These are phyloP conservation scores for Pontoporia blainvillei DNA, from an alignment of 2,113 vertebrate species.

Conservation along the genomic window DNA sequence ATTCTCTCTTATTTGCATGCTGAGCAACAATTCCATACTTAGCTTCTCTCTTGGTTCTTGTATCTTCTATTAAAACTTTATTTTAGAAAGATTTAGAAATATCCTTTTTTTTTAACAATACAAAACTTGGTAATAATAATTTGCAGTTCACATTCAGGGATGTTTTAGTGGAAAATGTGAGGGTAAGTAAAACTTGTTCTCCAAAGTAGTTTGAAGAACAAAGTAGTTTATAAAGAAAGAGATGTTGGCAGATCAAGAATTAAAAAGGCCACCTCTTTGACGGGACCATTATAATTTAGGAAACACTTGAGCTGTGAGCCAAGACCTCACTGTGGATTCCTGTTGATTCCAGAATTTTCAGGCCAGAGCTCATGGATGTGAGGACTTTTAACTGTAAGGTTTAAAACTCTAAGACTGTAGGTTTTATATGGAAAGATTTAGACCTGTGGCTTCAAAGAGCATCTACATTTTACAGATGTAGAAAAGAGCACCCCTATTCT, in stretches of 20 bases:
- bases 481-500: background rate
- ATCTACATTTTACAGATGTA: no score
- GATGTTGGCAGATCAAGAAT: background rate
- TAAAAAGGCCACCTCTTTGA: background rate
- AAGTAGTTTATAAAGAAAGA: background rate
- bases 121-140: background rate
- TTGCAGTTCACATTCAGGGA: background rate
- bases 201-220: background rate
- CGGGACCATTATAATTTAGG: background rate
- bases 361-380: background rate
- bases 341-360: background rate
- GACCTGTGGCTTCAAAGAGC: background rate
- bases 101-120: no score
- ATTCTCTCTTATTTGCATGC: background rate
- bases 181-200: background rate
- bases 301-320: background rate
- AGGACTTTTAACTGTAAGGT: background rate
- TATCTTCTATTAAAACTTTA: background rate
- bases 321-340: background rate
- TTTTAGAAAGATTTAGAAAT: background rate
- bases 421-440: background rate
- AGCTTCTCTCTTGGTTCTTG: background rate
- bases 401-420: background rate
- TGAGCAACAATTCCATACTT: background rate
- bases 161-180: background rate